Conservation (phyloP, 2,797 vertebrate species). For the Antrozous pallidus region DNA sequence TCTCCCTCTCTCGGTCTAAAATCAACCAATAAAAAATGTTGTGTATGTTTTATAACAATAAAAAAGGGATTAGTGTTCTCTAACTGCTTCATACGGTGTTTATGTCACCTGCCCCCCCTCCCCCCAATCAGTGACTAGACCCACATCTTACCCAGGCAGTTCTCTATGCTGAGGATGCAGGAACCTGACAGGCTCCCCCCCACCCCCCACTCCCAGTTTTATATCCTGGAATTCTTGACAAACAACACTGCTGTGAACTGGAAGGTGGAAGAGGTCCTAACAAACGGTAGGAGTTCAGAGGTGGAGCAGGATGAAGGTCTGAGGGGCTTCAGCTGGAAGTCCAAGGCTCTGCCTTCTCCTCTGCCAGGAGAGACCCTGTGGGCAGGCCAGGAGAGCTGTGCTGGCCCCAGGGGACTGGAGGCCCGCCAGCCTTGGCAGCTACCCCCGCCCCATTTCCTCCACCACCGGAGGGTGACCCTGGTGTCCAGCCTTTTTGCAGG, state of each 20-base stretch:
- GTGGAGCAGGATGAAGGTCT: background rate
- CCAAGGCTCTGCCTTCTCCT: background rate
- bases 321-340: background rate
- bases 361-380: background rate
- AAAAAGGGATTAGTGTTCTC: background rate
- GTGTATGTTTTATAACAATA: background rate
- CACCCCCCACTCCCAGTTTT: background rate
- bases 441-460: slow-evolving; percentile 49
- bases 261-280: background rate
- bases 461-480: background rate
- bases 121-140: background rate
- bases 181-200: background rate
- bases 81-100: background rate
- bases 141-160: background rate
- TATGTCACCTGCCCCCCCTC: background rate
- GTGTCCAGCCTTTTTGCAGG: slow-evolving; percentile 58
- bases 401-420: background rate
- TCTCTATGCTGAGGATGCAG: background rate
- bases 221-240: background rate
- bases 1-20: background rate
- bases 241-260: background rate
- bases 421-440: slow-evolving; percentile 40
- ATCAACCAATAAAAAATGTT: background rate
- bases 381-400: background rate
- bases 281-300: background rate